Conservation (phyloP, 2,888 invertebrate genomes). For the Drosophila fulvimacula region DNA sequence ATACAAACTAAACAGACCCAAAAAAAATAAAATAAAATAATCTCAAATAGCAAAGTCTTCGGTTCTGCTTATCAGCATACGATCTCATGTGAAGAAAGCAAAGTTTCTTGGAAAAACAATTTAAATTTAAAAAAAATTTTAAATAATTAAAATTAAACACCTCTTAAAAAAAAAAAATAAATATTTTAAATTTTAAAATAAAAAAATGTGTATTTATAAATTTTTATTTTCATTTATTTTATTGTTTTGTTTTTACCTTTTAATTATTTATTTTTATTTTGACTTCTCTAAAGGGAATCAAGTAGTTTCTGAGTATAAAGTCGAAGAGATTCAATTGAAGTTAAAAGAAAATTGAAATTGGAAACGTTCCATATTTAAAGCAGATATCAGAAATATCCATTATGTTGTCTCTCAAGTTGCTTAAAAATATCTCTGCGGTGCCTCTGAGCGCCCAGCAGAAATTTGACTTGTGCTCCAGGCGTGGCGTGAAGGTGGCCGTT, state of each 20-base stretch:
- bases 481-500: constrained; percentile 94
- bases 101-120: too few relatives aligned
- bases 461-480: not conserved
- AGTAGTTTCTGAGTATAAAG: not conserved
- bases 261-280: too few relatives aligned
- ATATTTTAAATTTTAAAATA: too few relatives aligned
- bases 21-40: not conserved
- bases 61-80: not conserved
- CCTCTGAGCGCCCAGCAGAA: not conserved
- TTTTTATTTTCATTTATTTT: too few relatives aligned
- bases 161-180: too few relatives aligned
- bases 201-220: too few relatives aligned
- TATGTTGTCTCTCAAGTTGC: not conserved
- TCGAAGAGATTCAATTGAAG: not conserved
- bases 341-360: not conserved
- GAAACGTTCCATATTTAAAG: not conserved
- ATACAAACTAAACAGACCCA: too few relatives aligned
- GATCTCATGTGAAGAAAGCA: not conserved
- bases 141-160: too few relatives aligned
- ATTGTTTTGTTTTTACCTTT: too few relatives aligned
- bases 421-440: not conserved
- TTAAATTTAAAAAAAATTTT: too few relatives aligned
- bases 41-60: not conserved
- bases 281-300: not conserved
- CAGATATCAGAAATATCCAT: not conserved